Base-by-base conservation (phyloP, 1,140 invertebrate species). In the Elymnias hypermnestra region DNA sequence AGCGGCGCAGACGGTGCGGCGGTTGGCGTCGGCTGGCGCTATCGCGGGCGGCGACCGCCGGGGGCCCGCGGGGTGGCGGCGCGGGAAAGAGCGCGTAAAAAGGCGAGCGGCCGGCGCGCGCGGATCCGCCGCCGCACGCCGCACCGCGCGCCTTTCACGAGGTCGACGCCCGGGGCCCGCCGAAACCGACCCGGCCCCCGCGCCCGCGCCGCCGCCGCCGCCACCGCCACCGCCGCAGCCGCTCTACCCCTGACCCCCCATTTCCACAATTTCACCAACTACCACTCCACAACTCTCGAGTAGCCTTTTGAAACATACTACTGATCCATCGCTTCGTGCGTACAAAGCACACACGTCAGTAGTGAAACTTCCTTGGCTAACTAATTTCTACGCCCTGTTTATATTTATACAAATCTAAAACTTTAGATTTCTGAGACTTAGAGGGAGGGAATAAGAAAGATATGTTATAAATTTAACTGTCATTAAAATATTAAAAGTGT, bases 41-140 rank as follows among this genome's bases (percentile, higher is more conserved):
- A 81, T 83, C 79, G 73, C 79, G 79, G 76, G 72, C 79, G 76
- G 79, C 79, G 79, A 81, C 75, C 78, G 75, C 63, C 72, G 63
- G 76, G 70, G 76, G 71, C 72, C 76, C 76, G 75, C 76, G 74
- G 79, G 72, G 72, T 76, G 63, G 58, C 67, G 67, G 65, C 68
- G 72, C 72, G 72, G 75, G 78, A 74, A 78, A 73, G 71, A 77
- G 72, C 74, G 73, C 73, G 75, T 76, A 75, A 83, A 83, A 82
- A 82, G 70, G 74, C 74, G 73, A 77, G 65, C 77, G 67, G 67
- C 47, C 64, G 69, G 47, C 69, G 65, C 77, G 71, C 72, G 60
- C 72, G 71, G 70, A 57, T 73, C 72, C 73, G 58, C 65, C 70
- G 63, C 45, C 46, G 56, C 36, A 13, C 53, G n/a, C n/a, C n/a